Base-by-base conservation (phyloP, 2,113 vertebrate species). In the Lamprologus ornatipinnis region DNA sequence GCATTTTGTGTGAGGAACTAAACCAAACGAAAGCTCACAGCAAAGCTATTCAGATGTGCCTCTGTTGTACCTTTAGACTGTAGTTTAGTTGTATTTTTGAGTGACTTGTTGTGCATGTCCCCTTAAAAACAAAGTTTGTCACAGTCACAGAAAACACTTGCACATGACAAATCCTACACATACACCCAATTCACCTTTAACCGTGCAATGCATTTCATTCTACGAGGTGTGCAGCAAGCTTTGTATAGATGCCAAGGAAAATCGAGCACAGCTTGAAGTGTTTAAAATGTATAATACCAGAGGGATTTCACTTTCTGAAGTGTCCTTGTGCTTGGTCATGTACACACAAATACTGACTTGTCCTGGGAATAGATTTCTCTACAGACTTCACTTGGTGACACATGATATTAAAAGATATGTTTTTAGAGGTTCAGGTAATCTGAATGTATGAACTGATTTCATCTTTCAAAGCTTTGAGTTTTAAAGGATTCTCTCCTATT, bases 201-300 rank as follows among this genome's bases (percentile, higher is more conserved):
- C 80, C 31, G 11, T 78, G 51, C 70, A 17, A 28, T 57, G 33
- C 58, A 54, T 84, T 86, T 28, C n/a, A 79, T 87, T 14, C 73
- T 49, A 80, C 82, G 78, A 83, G 90, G 70, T 81, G 70, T 88
- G 81, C 80, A 63, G 73, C 55, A 84, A 55, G 42, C 84, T 21
- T 17, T 4, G 5, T 37, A 19, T 68, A 31, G 13, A 82, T 87
- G 91, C 51, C 53, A 63, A 88, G 88, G 93, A 88, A 86, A 90
- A 89, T 92, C 84, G 83, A 85, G 85, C 85, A 82, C 83, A 88
- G 85, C 75, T 80, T 87, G 70, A 87, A 88, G 85, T 92, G 89
- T 93, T 95, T 93, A 85, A 93, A 87, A 95, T 91, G 87, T 85
- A 51, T 82, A 90, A 89, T 88, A 82, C 90, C 88, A 37, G 4